phyloP scores from a whole-genome alignment of 2,888 invertebrate genomes.

The Chrysolina haemoptera region DNA sequence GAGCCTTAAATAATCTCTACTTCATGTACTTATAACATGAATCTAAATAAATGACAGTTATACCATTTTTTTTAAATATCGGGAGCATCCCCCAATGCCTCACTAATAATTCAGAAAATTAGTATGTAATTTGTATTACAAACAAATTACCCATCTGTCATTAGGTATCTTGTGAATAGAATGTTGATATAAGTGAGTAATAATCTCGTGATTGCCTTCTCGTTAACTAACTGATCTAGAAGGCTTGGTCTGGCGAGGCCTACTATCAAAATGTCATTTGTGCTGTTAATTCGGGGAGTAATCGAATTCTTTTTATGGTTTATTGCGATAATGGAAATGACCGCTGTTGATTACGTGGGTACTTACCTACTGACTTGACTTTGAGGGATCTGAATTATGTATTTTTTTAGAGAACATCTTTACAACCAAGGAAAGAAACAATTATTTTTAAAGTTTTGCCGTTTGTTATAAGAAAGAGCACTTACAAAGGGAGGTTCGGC shows the following conservation, averaged over 20 bases:
- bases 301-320: constrained; percentile 11
- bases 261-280: constrained; percentile 62
- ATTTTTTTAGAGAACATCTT: too few species aligned
- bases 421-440: too few species aligned
- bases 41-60: too few species aligned
- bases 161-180: background rate
- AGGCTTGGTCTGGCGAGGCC: constrained; percentile 46
- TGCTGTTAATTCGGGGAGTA: constrained; percentile 42
- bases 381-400: background rate
- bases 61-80: background rate
- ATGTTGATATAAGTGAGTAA: constrained; percentile 41
- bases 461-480: too few species aligned
- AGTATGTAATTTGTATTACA: background rate
- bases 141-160: constrained; percentile 24
- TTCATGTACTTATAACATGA: too few species aligned
- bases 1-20: too few species aligned
- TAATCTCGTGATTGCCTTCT: constrained; percentile 56
- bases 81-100: background rate
- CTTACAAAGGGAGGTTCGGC: too few species aligned
- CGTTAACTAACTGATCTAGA: constrained; percentile 51
- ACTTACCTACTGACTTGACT: background rate
- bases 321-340: constrained; percentile 24
- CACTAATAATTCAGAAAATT: background rate
- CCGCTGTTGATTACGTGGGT: background rate
- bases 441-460: too few species aligned